Evolutionary conservation across 1,140 invertebrate genomes (phyloP).

Genomic region (Pararge aegeria): DNA sequence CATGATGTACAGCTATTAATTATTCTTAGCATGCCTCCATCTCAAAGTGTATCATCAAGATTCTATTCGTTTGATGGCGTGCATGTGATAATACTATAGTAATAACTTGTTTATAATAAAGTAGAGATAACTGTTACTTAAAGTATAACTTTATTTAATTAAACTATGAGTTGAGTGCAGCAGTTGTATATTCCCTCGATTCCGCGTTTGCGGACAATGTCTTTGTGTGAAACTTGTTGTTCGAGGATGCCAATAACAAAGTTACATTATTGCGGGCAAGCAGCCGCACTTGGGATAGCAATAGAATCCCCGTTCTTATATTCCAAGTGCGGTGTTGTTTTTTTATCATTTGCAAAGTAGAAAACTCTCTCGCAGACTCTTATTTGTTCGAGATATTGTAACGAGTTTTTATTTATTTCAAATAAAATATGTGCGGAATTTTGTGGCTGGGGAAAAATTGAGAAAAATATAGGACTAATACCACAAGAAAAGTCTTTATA

Average conservation of each 20-base stretch:
- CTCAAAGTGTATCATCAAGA: too few species aligned
- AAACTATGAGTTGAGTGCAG: not conserved
- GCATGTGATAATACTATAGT: too few species aligned
- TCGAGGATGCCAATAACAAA: conserved; percentile 29
- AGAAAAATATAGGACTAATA: too few species aligned
- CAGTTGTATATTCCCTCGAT: conserved; percentile 2
- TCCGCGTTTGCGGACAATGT: conserved; percentile 18
- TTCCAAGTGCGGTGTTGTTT: not conserved
- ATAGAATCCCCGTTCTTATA: conserved; percentile 15
- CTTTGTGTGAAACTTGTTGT: conserved; percentile 33
- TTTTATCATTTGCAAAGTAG: conserved; percentile 1
- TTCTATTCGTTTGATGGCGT: too few species aligned
- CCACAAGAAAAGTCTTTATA: too few species aligned
- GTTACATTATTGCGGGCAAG: conserved; percentile 27
- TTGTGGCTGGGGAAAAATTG: not conserved
- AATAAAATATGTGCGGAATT: not conserved
- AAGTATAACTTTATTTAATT: conserved; percentile 1
- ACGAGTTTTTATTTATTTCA: conserved; percentile 7
- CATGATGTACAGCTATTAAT: too few species aligned
- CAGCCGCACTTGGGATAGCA: conserved; percentile 19
- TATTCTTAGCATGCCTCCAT: too few species aligned
- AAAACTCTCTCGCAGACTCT: not conserved
- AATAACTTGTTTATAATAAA: not conserved
- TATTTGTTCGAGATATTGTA: not conserved
- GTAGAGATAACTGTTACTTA: not conserved